phyloP scores from a whole-genome alignment of 2,888 invertebrate species.

The Chloroclystis v-ata region DNA sequence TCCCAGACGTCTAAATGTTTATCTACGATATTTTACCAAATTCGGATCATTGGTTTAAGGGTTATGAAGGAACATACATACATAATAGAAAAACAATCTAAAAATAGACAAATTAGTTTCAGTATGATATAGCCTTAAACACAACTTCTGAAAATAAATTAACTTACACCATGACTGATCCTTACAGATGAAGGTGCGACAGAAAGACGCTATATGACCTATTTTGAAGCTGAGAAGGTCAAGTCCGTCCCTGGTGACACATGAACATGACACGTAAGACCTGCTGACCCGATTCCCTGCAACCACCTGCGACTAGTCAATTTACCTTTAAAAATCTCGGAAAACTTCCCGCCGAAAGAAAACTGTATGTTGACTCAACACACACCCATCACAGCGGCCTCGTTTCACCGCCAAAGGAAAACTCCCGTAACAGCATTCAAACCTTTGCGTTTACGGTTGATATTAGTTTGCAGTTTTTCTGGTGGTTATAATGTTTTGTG shows the following conservation, averaged over 20 bases:
- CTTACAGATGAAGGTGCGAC: too few species aligned
- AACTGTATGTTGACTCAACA: constrained; percentile 71
- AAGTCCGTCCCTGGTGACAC: constrained; percentile 61
- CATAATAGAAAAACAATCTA: too few species aligned
- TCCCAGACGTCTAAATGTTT: too few species aligned
- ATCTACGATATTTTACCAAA: too few species aligned
- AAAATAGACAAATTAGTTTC: too few species aligned
- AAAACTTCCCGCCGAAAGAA: constrained; percentile 65
- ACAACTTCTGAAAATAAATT: too few species aligned
- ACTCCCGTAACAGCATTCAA: constrained; percentile 47
- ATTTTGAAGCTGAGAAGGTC: neutral
- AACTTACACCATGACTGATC: too few species aligned
- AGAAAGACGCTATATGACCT: too few species aligned
- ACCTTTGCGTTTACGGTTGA: constrained; percentile 53
- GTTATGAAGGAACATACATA: too few species aligned
- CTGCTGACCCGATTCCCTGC: constrained; percentile 73
- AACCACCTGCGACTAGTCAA: constrained; percentile 71
- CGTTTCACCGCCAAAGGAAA: constrained; percentile 57
- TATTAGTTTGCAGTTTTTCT: constrained; percentile 44
- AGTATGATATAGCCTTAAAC: too few species aligned
- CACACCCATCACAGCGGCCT: constrained; percentile 63
- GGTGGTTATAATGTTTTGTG: constrained; percentile 40
- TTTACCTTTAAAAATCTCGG: constrained; percentile 70
- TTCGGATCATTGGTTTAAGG: too few species aligned
- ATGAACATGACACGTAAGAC: constrained; percentile 73